Base-by-base conservation (phyloP, 2,113 vertebrate genomes). In the Columba janthina region DNA sequence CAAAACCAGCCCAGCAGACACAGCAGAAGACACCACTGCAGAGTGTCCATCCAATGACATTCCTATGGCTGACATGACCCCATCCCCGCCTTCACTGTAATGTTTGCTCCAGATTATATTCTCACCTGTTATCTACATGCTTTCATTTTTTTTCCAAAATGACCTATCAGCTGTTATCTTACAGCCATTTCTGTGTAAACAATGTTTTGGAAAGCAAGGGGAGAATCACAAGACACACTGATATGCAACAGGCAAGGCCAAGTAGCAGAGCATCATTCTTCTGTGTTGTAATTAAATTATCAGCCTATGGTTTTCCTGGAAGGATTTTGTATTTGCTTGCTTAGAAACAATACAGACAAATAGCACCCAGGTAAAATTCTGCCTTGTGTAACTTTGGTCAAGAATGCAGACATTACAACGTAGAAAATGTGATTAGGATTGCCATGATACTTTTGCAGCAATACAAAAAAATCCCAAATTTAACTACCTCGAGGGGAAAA, bases 41-140 rank as follows among this genome's bases (percentile, higher is more conserved):
- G 86, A 70, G 56, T 58, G 40, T 10, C 36, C 65, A 15, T 40
- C 42, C 0, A 67, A 97, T 5, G 16, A 51, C 60, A 98, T 98
- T 77, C 96, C 97, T 13, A 97, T 98, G 97, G 95, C 85, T 73
- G 83, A 97, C 26, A 94, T 97, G 50, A 77, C 93, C 65, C 58
- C 95, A 74, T 75, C 91, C 62, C 92, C 72, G 8, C 71, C 60
- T 26, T 77, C 88, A 28, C 5, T 51, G 1, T 95, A 91, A 66
- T 3, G 56, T 38, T 61, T 34, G 26, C 20, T 70, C 56, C 72
- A 50, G 28, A 62, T 25, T 15, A 48, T 42, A 53, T 40, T n/a
- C 29, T 51, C 38, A 18, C 6, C 31, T 46, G 24, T 85, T 60
- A 64, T 5, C 28, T n/a, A n/a, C n/a, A 69, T 0, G 5, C 21